phyloP scores from a whole-genome alignment of 2,797 vertebrate species.

The Macropus fuliginosus region DNA sequence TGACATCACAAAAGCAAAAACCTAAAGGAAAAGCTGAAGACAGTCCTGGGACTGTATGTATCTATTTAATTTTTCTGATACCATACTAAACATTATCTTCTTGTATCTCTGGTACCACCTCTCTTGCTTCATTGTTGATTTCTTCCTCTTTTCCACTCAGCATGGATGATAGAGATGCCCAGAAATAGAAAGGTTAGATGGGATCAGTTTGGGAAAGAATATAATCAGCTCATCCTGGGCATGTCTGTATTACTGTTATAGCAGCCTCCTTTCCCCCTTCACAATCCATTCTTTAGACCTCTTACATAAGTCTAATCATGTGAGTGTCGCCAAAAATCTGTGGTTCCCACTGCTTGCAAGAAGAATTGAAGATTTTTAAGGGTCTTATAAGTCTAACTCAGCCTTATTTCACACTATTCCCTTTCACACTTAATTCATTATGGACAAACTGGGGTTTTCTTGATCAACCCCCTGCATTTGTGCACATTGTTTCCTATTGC shows the following conservation, averaged over 20 bases:
- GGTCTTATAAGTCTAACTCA: background rate
- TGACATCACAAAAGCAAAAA: conserved; percentile 89
- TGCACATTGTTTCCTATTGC: background rate
- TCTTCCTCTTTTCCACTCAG: background rate
- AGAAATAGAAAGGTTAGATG: background rate
- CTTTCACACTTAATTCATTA: background rate
- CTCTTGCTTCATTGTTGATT: background rate
- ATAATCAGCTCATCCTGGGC: background rate
- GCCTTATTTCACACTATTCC: background rate
- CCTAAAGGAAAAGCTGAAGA: conserved; percentile 88
- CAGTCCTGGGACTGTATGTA: conserved; percentile 88
- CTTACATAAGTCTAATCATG: background rate
- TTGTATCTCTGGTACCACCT: background rate
- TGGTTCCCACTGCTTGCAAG: background rate
- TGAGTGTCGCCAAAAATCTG: background rate
- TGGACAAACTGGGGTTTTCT: background rate
- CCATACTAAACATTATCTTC: background rate
- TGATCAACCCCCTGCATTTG: background rate
- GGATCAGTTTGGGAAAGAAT: background rate
- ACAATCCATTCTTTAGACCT: background rate
- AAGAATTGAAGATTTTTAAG: background rate
- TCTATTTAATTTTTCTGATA: background rate
- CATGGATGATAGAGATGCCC: background rate
- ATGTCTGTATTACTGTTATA: background rate
- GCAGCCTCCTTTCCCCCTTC: background rate